Percentiles rank a stretch among this genome's conserved stretches.
phyloP scores from a whole-genome alignment of 2,888 invertebrate genomes.

The Pristionchus exspectatus region DNA sequence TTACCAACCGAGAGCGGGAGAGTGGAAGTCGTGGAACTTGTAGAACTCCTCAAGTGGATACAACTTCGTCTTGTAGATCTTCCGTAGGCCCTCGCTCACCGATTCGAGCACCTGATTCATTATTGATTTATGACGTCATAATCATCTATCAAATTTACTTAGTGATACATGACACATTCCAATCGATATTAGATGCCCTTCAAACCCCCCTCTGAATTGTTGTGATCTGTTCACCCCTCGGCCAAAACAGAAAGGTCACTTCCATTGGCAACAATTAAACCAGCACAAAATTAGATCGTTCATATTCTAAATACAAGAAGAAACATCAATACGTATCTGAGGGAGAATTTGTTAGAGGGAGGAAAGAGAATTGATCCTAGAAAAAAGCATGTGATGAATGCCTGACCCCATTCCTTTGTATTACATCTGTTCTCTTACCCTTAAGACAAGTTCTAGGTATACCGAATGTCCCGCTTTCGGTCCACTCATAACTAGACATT shows the following conservation, averaged over 20 bases:
- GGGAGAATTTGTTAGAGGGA: background rate
- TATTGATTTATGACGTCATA: background rate
- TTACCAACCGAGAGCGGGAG: conserved; percentile 86
- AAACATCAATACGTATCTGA: background rate
- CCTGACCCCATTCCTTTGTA: background rate
- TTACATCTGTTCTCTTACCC: conserved; percentile 7
- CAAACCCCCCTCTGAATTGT: background rate
- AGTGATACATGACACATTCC: background rate
- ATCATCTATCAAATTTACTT: background rate
- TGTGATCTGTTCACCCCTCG: background rate
- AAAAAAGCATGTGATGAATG: conserved; percentile 26
- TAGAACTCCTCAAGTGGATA: conserved; percentile 91
- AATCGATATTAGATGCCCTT: background rate
- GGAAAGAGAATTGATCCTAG: background rate
- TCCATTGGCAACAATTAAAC: background rate
- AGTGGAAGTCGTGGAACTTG: conserved; percentile 96
- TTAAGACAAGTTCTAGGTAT: conserved; percentile 12
- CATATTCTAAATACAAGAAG: background rate
- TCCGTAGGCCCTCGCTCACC: conserved; percentile 95
- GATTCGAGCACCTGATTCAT: conserved; percentile 83
- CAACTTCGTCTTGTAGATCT: conserved; percentile 92
- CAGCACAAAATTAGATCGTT: background rate
- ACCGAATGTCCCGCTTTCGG: conserved; percentile 4
- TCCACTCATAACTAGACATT: background rate
- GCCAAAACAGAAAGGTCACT: conserved; percentile 39